Base-by-base conservation (phyloP, 2,113 vertebrate genomes). In the Epinephelus fuscoguttatus region DNA sequence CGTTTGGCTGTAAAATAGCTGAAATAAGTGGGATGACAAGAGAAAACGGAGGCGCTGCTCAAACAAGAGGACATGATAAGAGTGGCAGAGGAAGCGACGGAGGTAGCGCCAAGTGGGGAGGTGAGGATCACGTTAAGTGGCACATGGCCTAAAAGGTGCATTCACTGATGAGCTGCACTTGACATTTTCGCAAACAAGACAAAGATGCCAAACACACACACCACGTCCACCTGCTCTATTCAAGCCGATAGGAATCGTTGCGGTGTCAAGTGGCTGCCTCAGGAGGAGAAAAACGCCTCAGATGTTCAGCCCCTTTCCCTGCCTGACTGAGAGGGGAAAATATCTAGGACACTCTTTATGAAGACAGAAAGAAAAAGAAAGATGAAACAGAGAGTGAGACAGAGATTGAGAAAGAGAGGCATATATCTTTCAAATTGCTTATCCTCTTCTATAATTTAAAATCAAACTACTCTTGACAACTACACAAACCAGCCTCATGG, bases 211-310 rank as follows among this genome's bases (percentile, higher is more conserved):
- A 42, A 17, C 66, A 53, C 19, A 55, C 47, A 40, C 33, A 82
- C 67, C 56, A 6, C 19, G 17, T 85, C 67, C 84, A 89, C 88
- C 84, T 92, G 88, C 85, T 89, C 71, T 49, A 80, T 78, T 89
- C 66, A 85, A 69, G 50, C 73, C 0, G 6, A 83, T 45, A 67
- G 61, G 37, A 80, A 82, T 78, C 11, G 2, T 45, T 71, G 40
- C 17, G 2, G 49, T 80, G 62, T 91, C 68, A 76, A 91, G 82
- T 79, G 72, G 77, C 13, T 77, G 60, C 73, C 19, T 87, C 18
- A 69, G 70, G 64, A 81, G 69, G 30, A 66, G 78, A 70, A 69
- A 81, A 86, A 52, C 1, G 21, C 25, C 72, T 79, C 66, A 75
- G 74, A 84, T 73, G 55, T 67, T 80, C 75, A 72, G 78, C 62